Conservation (phyloP, 1,140 invertebrate genomes). For the Bombus breviceps region DNA sequence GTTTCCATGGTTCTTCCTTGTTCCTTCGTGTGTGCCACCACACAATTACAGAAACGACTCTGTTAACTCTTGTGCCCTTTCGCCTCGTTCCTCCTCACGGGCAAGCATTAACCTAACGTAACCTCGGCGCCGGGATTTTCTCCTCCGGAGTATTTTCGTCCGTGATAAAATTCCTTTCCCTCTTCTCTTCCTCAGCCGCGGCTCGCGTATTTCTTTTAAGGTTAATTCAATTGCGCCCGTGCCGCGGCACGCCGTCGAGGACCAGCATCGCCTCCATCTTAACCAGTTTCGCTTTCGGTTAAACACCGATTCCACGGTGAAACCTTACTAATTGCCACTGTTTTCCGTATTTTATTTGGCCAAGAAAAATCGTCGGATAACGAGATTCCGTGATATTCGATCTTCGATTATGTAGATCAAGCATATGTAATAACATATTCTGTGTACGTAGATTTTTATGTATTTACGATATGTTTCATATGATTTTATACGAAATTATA, state of each 20-base stretch:
- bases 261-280: no score
- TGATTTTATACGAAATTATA: no score
- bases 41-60: constrained; percentile 58
- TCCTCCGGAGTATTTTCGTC: constrained; percentile 44
- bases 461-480: no score
- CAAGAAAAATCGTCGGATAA: background rate
- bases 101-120: constrained; percentile 55
- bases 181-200: background rate
- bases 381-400: background rate
- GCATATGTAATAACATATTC: no score
- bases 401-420: no score
- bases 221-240: constrained; percentile 46
- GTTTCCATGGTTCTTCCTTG: constrained; percentile 47
- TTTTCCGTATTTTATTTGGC: background rate
- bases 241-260: background rate
- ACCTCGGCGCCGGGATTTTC: constrained; percentile 47
- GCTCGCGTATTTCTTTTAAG: constrained; percentile 42
- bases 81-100: constrained; percentile 34
- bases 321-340: background rate
- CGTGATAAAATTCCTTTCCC: constrained; percentile 43
- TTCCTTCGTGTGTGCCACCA: constrained; percentile 50
- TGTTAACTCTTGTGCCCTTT: constrained; percentile 54
- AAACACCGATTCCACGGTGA: background rate
- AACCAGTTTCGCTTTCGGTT: background rate
- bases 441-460: no score